Base-by-base conservation (phyloP, 2,797 vertebrate genomes). In the Parambassis ranga region DNA sequence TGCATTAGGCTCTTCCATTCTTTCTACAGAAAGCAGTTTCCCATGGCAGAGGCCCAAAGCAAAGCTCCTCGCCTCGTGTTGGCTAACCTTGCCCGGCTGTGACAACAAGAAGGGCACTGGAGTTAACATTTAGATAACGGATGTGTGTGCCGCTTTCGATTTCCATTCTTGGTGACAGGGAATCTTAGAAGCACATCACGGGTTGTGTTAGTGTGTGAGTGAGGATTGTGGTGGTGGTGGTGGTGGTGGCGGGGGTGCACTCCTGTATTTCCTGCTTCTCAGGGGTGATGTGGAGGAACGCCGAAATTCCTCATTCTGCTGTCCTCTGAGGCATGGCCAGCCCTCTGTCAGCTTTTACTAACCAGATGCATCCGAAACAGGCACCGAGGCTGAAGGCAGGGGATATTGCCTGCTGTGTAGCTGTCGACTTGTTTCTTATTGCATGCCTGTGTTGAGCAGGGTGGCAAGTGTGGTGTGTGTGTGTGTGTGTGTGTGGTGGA, bases 81-180 rank as follows among this genome's bases (percentile, higher is more conserved):
- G 83, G 87, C 87, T 88, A 84, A 87, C 87, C 86, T 78, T 58
- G 36, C 85, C 81, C 39, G 66, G 60, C 85, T 90, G 82, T 91
- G 90, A 92, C 90, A 91, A 90, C 85, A 92, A 75, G 77, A 89
- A 86, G 86, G 80, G 74, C 89, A 87, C 85, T 38, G 91, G 79
- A 89, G 91, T 92, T 92, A 92, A 93, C 92, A 90, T 93, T 93
- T 92, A 90, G 91, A 92, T 90, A 92, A 92, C 89, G 72, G 88
- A 92, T 90, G 90, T 90, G 87, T 88, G 82, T 88, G 88, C 77
- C 63, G 50, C 77, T 87, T 91, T 88, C 84, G 49, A 91, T 93
- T 91, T 84, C 88, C 90, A 83, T 90, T 90, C 71, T 65, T 36
- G 67, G 84, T 90, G 90, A 92, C 90, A 91, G 80, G 79, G 77